phyloP scores from a whole-genome alignment of 2,888 invertebrate genomes.

The Acanthoscelides obtectus region DNA sequence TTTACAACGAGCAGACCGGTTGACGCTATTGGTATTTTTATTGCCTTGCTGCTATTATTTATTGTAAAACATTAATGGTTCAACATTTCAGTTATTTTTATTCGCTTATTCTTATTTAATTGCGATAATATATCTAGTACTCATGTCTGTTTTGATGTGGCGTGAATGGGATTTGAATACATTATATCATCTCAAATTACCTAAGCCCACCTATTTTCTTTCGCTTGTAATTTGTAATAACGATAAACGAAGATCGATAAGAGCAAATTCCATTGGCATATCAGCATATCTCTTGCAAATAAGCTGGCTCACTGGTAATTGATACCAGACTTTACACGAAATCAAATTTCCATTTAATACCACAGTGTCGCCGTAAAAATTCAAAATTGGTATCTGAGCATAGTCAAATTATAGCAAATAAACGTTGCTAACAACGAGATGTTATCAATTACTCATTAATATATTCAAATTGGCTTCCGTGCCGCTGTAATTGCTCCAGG shows the following conservation, averaged over 20 bases:
- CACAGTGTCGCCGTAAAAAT: not conserved
- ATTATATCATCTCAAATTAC: too few relatives aligned
- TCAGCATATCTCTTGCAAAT: too few relatives aligned
- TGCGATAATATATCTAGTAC: too few relatives aligned
- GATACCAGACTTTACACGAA: not conserved
- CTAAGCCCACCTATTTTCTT: too few relatives aligned
- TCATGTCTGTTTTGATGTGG: too few relatives aligned
- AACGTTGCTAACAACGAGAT: not conserved
- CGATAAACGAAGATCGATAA: too few relatives aligned
- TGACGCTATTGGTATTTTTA: constrained; percentile 2
- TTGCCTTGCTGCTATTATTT: not conserved
- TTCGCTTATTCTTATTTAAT: too few relatives aligned
- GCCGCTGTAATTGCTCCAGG: not conserved
- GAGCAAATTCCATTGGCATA: too few relatives aligned
- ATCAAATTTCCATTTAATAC: constrained; percentile 2
- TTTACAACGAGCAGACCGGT: not conserved
- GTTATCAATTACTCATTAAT: not conserved
- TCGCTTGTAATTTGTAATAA: too few relatives aligned
- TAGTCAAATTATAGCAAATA: not conserved
- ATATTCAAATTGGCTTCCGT: constrained; percentile 1
- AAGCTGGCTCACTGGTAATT: not conserved
- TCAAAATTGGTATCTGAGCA: not conserved
- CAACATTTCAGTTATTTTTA: too few relatives aligned
- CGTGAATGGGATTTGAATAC: too few relatives aligned
- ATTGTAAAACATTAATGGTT: too few relatives aligned